phyloP scores from a whole-genome alignment of 2,797 vertebrate genomes.

The Acanthurus leucopareius region DNA sequence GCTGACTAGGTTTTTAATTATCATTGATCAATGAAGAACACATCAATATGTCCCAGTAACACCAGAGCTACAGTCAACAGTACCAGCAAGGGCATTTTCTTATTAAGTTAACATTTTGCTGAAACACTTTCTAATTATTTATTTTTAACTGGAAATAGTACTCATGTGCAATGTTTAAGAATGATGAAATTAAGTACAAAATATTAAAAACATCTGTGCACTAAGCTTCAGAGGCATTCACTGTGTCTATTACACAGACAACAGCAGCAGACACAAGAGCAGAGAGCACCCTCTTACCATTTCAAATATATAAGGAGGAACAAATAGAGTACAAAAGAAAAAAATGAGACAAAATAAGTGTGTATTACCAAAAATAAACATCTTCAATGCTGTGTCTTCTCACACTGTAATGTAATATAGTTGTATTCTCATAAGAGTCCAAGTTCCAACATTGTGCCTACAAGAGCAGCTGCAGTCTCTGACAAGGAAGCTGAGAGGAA shows the following conservation, averaged over 20 bases:
- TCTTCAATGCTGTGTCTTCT: slow-evolving; percentile 43
- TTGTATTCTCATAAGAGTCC: slow-evolving; percentile 43
- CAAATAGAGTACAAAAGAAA: slow-evolving; percentile 8
- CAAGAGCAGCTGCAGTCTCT: slow-evolving; percentile 35
- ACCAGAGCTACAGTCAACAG: background rate
- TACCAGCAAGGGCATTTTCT: background rate
- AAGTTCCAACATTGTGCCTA: slow-evolving; percentile 40
- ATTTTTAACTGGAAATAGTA: background rate
- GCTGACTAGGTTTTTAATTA: slow-evolving; percentile 56
- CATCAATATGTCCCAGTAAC: slow-evolving; percentile 43
- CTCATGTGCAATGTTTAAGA: background rate
- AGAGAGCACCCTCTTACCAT: slow-evolving; percentile 4
- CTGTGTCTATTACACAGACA: background rate
- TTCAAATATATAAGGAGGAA: slow-evolving; percentile 20
- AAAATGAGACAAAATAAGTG: background rate
- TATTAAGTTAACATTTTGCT: background rate
- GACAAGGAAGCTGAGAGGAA: slow-evolving; percentile 37
- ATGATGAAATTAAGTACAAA: background rate
- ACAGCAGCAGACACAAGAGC: slow-evolving; percentile 8
- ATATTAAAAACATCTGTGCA: background rate
- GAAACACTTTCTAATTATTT: background rate
- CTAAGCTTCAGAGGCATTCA: background rate
- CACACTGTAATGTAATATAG: slow-evolving; percentile 24
- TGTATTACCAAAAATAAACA: slow-evolving; percentile 74
- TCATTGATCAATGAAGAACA: slow-evolving; percentile 49